phyloP scores from a whole-genome alignment of 2,888 invertebrate species.

The Drosophila lutescens region DNA sequence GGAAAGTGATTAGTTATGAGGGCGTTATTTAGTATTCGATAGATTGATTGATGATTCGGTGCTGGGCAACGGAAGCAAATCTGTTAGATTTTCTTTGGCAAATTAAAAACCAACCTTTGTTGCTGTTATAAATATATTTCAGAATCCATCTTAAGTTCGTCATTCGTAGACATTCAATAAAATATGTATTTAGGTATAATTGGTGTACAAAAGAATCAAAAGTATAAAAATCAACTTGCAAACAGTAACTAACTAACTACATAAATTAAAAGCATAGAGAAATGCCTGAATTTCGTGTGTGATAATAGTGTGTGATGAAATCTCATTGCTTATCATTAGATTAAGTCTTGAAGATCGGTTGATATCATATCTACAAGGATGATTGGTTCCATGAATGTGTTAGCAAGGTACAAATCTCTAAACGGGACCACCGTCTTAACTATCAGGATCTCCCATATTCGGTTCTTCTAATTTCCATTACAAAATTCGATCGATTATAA shows the following conservation, averaged over 20 bases:
- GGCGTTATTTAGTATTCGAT: conserved; percentile 4
- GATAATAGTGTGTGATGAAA: conserved; percentile 23
- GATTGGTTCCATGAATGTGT: conserved; percentile 16
- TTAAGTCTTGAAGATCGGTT: conserved; percentile 23
- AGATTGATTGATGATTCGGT: conserved; percentile 16
- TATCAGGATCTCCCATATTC: conserved; percentile 2
- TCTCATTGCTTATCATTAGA: conserved; percentile 19
- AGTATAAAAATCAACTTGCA: conserved; percentile 41
- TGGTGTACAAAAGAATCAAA: conserved; percentile 33
- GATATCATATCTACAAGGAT: conserved; percentile 36
- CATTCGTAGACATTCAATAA: conserved; percentile 9
- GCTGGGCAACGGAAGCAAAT: conserved; percentile 40
- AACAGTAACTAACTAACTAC: conserved; percentile 43
- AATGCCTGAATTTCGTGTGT: conserved; percentile 11
- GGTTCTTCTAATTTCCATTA: conserved; percentile 10
- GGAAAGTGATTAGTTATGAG: conserved; percentile 24
- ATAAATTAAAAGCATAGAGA: conserved; percentile 36
- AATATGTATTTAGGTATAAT: conserved; percentile 20
- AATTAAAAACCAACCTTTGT: conserved; percentile 58
- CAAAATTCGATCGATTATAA: conserved; percentile 31
- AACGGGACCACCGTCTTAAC: conserved; percentile 6
- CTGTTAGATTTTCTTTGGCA: conserved; percentile 29
- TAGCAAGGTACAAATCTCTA: conserved; percentile 18
- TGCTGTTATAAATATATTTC: conserved; percentile 19
- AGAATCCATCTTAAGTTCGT: conserved; percentile 14